Percentiles rank a stretch among this genome's conserved stretches.
Conservation (phyloP, 1,140 invertebrate species). For the Drosophila pectinifera region DNA sequence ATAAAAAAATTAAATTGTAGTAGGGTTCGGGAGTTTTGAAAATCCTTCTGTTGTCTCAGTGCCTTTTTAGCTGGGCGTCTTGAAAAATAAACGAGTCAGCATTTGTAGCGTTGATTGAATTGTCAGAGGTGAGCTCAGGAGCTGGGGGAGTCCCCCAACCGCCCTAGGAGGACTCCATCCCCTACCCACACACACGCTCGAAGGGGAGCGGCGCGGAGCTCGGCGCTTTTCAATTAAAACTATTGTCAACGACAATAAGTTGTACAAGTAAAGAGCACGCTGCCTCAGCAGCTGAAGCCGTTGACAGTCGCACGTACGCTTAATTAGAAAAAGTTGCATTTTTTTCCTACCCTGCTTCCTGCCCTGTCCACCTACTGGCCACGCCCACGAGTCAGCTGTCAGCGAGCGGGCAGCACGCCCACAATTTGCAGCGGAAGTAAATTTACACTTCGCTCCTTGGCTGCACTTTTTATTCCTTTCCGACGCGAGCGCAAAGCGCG, state of each 20-base stretch:
- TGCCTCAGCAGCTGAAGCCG: conserved; percentile 60
- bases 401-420: conserved; percentile 43
- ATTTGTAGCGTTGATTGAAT: conserved; percentile 81
- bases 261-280: conserved; percentile 63
- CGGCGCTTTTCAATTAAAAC: conserved; percentile 77
- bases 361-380: conserved; percentile 48
- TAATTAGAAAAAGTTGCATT: conserved; percentile 79
- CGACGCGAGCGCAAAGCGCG: conserved; percentile 68
- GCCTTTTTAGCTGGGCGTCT: conserved; percentile 26
- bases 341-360: conserved; percentile 6
- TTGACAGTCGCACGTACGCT: conserved; percentile 80
- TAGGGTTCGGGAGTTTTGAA: neutral
- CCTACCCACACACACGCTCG: conserved; percentile 1
- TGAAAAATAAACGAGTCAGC: conserved; percentile 78
- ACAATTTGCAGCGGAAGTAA: conserved; percentile 76
- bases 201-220: neutral
- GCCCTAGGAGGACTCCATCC: neutral
- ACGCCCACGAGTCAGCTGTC: conserved; percentile 49
- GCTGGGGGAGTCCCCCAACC: conserved; percentile 14
- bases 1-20: neutral
- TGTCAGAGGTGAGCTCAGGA: conserved; percentile 68
- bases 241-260: conserved; percentile 82
- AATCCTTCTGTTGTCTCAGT: conserved; percentile 2
- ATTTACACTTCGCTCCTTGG: conserved; percentile 73
- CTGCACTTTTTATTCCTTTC: conserved; percentile 74